Percentiles rank a stretch among this genome's conserved stretches.
Conservation (phyloP, 2,797 vertebrate genomes). For the Neomorphus geoffroyi region DNA sequence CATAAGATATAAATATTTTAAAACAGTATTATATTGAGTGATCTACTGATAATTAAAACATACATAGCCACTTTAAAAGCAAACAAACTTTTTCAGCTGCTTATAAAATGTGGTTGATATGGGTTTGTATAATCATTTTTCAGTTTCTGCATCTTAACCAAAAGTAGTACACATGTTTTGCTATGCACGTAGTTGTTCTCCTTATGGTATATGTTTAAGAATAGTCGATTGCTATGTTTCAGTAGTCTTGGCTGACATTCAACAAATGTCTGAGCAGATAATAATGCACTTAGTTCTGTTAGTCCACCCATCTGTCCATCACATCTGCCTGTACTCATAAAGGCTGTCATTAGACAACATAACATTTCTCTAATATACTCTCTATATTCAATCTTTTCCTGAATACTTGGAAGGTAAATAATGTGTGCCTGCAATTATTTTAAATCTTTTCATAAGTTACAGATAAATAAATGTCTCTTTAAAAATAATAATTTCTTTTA, state of each 20-base stretch:
- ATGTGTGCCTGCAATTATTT: conserved; percentile 22
- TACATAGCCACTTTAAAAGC: not conserved
- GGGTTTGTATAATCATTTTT: not conserved
- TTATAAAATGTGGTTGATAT: not conserved
- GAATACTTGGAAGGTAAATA: conserved; percentile 46
- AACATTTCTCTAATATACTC: conserved; percentile 30
- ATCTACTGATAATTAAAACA: not conserved
- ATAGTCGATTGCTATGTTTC: conserved; percentile 44
- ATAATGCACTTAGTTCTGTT: conserved; percentile 63
- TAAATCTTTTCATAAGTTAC: conserved; percentile 9
- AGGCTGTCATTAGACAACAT: conserved; percentile 45
- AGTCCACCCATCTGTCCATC: conserved; percentile 67
- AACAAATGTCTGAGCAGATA: conserved; percentile 65
- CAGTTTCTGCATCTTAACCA: not conserved
- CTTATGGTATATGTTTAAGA: conserved; percentile 57
- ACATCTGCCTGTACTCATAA: conserved; percentile 61
- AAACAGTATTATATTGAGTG: not conserved
- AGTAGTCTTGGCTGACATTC: conserved; percentile 66
- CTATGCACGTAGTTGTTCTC: conserved; percentile 7
- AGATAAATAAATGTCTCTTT: conserved; percentile 31
- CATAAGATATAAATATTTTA: not conserved
- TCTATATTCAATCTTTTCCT: not conserved
- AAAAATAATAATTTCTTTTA: not conserved
- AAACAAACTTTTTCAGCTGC: not conserved
- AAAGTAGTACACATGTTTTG: not conserved